A percentile compares a stretch with the other conserved stretches of the same genome.
Conservation (phyloP, 37 sponge, comb jelly and placozoan species). For the Trichoplax adhaerens region DNA sequence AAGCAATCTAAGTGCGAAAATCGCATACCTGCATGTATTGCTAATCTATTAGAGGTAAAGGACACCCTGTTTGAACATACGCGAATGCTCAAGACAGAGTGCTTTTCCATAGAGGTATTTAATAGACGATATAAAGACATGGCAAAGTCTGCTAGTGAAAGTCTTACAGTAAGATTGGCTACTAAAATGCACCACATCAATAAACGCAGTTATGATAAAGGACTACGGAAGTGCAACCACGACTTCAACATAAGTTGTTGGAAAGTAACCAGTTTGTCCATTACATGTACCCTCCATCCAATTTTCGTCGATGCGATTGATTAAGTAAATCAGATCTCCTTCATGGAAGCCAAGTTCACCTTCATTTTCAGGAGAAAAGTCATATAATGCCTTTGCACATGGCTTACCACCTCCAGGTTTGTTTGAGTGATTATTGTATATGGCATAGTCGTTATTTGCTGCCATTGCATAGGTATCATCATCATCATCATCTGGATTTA, state of each 20-base stretch:
- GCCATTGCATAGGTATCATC: not conserved
- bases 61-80: too few species aligned
- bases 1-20: too few species aligned
- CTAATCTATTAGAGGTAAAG: too few species aligned
- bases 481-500: conserved; percentile 23
- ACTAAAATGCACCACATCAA: too few species aligned
- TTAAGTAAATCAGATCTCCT: conserved; percentile 68
- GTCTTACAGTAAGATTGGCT: too few species aligned
- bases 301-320: conserved; percentile 70
- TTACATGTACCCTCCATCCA: conserved; percentile 82
- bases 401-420: not conserved
- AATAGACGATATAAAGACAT: too few species aligned
- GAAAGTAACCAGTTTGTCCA: conserved; percentile 74
- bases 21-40: too few species aligned
- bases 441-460: not conserved
- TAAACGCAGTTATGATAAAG: too few species aligned
- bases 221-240: conserved; percentile 18
- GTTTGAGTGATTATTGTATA: conserved; percentile 17
- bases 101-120: too few species aligned
- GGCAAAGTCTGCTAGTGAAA: too few species aligned
- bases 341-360: conserved; percentile 83
- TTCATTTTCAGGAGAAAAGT: conserved; percentile 92
- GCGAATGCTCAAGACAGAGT: too few species aligned
- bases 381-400: conserved; percentile 45
- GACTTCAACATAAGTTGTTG: conserved; percentile 73